phyloP scores from a whole-genome alignment of 2,888 invertebrate species.

The Heteromyza rotundicornis region DNA sequence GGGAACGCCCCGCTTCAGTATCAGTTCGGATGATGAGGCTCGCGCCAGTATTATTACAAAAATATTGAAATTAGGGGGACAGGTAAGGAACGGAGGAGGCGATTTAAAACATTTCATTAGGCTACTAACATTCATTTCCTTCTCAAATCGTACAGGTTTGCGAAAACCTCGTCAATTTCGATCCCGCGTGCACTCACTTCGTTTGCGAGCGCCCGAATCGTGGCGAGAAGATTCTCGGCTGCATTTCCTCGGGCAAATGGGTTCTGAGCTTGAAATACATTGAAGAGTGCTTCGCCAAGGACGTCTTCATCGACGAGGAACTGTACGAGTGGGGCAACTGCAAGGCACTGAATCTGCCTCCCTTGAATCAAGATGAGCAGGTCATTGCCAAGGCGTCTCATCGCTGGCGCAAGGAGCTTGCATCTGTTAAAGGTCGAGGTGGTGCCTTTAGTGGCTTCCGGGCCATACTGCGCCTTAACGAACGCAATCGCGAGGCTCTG shows the following conservation, averaged over 20 bases:
- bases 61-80: conserved; percentile 34
- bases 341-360: conserved; percentile 64
- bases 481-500: conserved; percentile 67
- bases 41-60: conserved; percentile 46
- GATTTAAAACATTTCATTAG: neutral
- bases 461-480: conserved; percentile 69
- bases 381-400: conserved; percentile 68
- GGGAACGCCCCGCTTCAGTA: conserved; percentile 57
- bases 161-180: conserved; percentile 63
- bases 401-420: conserved; percentile 71
- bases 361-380: conserved; percentile 63
- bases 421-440: conserved; percentile 48
- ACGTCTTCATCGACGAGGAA: conserved; percentile 67
- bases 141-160: conserved; percentile 40
- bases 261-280: conserved; percentile 82
- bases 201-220: conserved; percentile 76
- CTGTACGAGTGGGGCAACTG: conserved; percentile 87
- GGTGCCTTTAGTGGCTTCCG: conserved; percentile 66
- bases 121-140: neutral
- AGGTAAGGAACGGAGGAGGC: no score
- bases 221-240: conserved; percentile 87
- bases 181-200: conserved; percentile 75
- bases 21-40: conserved; percentile 52
- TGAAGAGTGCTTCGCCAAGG: conserved; percentile 67
- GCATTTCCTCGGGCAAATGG: conserved; percentile 89